Evolutionary conservation across 2,113 vertebrate species (phyloP).

Genomic region (Nothoprocta perdicaria): DNA sequence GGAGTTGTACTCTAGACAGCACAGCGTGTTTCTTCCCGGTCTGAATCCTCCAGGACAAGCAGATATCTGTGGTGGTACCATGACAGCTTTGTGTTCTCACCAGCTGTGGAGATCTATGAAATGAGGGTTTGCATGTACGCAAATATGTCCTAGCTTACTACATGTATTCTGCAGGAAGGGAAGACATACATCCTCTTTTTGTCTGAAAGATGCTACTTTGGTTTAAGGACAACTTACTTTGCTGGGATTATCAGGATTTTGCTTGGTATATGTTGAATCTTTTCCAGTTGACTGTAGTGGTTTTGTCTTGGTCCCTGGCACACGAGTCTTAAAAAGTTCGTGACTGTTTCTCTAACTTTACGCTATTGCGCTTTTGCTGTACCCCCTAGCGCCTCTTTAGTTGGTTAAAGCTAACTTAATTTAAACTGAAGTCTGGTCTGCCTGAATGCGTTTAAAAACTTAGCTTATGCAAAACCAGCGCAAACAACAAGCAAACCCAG

Average conservation of each 20-base stretch:
- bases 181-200: neutral
- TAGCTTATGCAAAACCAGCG: neutral
- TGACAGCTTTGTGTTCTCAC: neutral
- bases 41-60: neutral
- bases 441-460: neutral
- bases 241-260: neutral
- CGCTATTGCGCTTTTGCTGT: neutral
- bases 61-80: neutral
- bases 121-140: neutral
- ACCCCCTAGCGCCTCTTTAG: neutral
- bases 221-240: neutral
- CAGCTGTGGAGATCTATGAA: neutral
- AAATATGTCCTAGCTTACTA: neutral
- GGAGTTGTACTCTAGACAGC: neutral
- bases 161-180: neutral
- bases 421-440: neutral
- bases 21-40: accelerated
- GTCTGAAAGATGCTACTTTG: neutral
- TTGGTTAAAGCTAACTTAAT: neutral
- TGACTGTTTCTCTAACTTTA: neutral
- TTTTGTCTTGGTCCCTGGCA: neutral
- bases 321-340: neutral
- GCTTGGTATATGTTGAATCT: neutral
- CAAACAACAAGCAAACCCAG: neutral
- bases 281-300: neutral